Evolutionary conservation across 1,140 invertebrate genomes (phyloP), one percentile per base, ranked within the genome.

Genomic region (Pentalonia nigronervosa): DNA sequence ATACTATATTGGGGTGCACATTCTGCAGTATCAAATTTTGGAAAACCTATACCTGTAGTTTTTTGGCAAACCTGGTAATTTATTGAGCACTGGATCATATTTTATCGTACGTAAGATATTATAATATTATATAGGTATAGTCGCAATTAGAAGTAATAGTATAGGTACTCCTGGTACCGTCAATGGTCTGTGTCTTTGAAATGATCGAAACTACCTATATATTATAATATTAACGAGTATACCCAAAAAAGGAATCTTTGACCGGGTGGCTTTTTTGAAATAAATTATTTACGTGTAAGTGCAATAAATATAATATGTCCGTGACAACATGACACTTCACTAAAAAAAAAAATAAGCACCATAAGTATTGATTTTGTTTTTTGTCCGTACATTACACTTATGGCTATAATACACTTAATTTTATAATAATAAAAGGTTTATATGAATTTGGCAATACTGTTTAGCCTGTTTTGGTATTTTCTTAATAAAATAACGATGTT

Each of bases 401-500:
- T 14, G 60, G 17, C n/a, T 76, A 67, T 53, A 76, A n/a, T 76
- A 76, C n/a, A 76, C n/a, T n/a, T 76, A 76, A 76, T 76, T n/a
- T 76, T 76, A n/a, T n/a, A 67, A 76, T 76, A 76, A n/a, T 76
- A 76, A 76, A 76, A 76, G 60, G n/a, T 76, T 76, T 76, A 20
- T 56, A 67, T 30, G 60, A 76, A 76, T 76, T 76, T 76, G 60
- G 60, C 60, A 76, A n/a, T n/a, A 76, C n/a, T 76, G n/a, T 76
- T 76, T n/a, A 17, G 60, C 23, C n/a, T 76, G n/a, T 76, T 76
- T 76, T 17, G 60, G n/a, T 76, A 76, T 76, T 76, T 76, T 76
- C n/a, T 76, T 76, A 76, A 76, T 76, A 76, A 76, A 76, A 76
- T 76, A 76, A 76, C 60, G 60, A 76, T 76, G 60, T 76, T 76